phyloP scores from a whole-genome alignment of 2,888 invertebrate genomes.

The Callyntrura sp. region DNA sequence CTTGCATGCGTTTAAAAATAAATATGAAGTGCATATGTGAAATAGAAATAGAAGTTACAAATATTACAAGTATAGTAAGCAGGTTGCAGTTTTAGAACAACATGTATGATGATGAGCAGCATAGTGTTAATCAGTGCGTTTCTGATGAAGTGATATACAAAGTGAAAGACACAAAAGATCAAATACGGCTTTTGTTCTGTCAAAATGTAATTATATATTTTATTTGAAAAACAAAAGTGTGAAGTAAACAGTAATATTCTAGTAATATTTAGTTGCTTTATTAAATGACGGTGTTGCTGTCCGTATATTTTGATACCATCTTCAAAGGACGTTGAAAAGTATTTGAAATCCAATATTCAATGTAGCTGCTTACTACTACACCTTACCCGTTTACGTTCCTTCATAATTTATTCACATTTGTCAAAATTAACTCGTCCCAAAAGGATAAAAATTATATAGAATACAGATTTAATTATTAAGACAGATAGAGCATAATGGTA shows the following conservation, averaged over 20 bases:
- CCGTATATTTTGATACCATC: background rate
- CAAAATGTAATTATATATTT: background rate
- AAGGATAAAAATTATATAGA: too few relatives aligned
- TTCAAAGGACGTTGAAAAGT: background rate
- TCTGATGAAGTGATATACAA: constrained; percentile 30
- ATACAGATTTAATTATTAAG: too few relatives aligned
- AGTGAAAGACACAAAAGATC: background rate
- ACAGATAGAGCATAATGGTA: too few relatives aligned
- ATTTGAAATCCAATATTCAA: too few relatives aligned
- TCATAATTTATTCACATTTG: too few relatives aligned
- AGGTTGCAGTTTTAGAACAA: background rate
- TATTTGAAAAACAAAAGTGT: constrained; percentile 35
- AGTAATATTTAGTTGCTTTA: constrained; percentile 20
- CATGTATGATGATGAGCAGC: background rate
- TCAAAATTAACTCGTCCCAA: too few relatives aligned
- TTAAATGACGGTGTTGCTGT: too few relatives aligned
- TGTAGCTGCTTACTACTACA: too few relatives aligned
- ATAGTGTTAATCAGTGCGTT: constrained; percentile 49
- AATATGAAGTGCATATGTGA: too few relatives aligned
- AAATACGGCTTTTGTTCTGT: background rate
- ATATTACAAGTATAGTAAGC: background rate
- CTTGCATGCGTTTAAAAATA: too few relatives aligned
- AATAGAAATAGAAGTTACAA: too few relatives aligned
- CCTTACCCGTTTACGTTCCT: too few relatives aligned
- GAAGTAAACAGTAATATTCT: background rate